A percentile compares a stretch with the other conserved stretches of the same genome.
Conservation (phyloP, 1,140 invertebrate species). For the Lycorma delicatula region DNA sequence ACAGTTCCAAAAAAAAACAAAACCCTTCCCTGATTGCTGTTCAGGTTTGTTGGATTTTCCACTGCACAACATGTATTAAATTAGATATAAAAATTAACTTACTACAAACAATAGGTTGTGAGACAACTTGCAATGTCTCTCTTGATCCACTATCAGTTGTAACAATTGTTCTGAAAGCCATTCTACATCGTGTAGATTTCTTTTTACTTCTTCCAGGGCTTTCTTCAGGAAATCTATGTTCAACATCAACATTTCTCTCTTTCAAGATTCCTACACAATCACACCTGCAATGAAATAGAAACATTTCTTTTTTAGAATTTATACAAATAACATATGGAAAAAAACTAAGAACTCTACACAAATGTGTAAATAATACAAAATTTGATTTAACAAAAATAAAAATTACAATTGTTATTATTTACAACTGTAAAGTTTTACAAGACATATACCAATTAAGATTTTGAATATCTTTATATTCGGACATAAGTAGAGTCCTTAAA, state of each 20-base stretch:
- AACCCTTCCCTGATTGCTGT: too few relatives aligned
- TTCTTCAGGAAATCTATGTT: conserved; percentile 80
- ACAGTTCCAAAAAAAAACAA: too few relatives aligned
- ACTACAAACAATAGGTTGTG: conserved; percentile 93
- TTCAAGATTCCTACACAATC: conserved; percentile 83
- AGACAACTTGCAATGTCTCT: conserved; percentile 85
- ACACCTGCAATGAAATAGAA: too few relatives aligned
- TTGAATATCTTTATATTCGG: too few relatives aligned
- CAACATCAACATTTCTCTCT: conserved; percentile 93
- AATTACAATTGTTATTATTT: too few relatives aligned
- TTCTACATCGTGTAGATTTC: conserved; percentile 88
- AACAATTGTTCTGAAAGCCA: conserved; percentile 80
- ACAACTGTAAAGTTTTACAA: too few relatives aligned
- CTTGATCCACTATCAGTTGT: conserved; percentile 58
- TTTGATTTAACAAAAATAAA: not conserved
- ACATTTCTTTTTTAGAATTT: too few relatives aligned
- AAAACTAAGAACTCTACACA: not conserved
- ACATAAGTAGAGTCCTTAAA: too few relatives aligned
- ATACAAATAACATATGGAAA: not conserved
- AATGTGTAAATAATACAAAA: not conserved
- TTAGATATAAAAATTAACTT: conserved; percentile 42
- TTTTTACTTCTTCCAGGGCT: conserved; percentile 68
- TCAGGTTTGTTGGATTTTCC: too few relatives aligned
- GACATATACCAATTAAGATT: too few relatives aligned
- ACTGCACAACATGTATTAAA: not conserved